phyloP scores from a whole-genome alignment of 2,888 invertebrate species.

The Megastigmus dorsalis region DNA sequence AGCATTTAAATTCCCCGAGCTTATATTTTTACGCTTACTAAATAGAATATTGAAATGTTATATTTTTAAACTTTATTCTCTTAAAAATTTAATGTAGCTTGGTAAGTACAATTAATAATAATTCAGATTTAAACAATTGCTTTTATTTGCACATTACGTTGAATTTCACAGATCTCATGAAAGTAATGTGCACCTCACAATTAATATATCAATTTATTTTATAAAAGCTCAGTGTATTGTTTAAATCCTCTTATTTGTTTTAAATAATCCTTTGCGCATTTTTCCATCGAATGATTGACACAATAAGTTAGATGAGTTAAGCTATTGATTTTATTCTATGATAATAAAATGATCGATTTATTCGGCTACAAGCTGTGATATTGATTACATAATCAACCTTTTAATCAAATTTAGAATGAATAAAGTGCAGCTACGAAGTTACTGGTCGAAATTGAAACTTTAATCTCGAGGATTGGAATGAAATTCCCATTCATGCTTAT shows the following conservation, averaged over 20 bases:
- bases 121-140: too few species aligned
- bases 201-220: too few species aligned
- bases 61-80: too few species aligned
- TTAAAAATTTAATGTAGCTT: too few species aligned
- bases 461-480: constrained; percentile 18
- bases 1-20: too few species aligned
- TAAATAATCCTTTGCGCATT: not conserved
- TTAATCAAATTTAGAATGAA: constrained; percentile 9
- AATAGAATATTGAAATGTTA: too few species aligned
- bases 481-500: constrained; percentile 18
- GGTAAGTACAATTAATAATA: too few species aligned
- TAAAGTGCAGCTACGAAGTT: not conserved
- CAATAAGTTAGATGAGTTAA: not conserved
- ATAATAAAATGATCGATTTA: constrained; percentile 1
- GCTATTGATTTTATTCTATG: not conserved
- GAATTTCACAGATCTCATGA: too few species aligned
- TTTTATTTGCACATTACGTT: too few species aligned
- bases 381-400: not conserved
- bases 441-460: constrained; percentile 11
- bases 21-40: too few species aligned
- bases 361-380: not conserved
- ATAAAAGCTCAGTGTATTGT: too few species aligned
- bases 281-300: not conserved
- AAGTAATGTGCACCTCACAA: too few species aligned
- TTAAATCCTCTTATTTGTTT: not conserved